Evolutionary conservation across 2,797 vertebrate species (phyloP).

Genomic region (Gymnothorax reevesii): DNA sequence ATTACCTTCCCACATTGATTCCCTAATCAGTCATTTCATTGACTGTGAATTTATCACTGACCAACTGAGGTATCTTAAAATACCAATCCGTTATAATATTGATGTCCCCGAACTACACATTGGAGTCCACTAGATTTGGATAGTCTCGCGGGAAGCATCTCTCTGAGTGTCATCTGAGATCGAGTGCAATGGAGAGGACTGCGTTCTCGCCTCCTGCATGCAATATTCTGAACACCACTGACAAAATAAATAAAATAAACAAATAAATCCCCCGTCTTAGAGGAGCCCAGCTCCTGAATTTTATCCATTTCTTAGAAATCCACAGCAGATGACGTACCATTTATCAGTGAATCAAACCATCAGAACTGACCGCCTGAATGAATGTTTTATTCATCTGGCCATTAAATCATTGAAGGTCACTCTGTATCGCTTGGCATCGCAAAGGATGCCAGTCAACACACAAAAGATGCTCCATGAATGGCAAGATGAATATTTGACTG

Average conservation of each 20-base stretch:
- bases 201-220: neutral
- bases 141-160: neutral
- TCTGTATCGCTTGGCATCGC: neutral
- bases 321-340: neutral
- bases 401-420: neutral
- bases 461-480: neutral
- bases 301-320: neutral
- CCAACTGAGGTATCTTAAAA: neutral
- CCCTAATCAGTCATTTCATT: neutral
- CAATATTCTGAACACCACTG: neutral
- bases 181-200: neutral
- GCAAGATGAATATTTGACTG: neutral
- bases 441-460: neutral
- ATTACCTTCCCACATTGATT: neutral
- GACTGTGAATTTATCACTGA: neutral
- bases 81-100: neutral
- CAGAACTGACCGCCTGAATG: neutral
- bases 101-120: neutral
- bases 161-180: neutral
- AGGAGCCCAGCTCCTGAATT: neutral
- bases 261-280: neutral
- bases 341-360: neutral
- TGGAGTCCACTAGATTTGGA: neutral
- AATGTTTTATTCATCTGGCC: slow-evolving; percentile 6
- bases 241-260: neutral